These are phyloP conservation scores for Hecatera dysodea DNA, from an alignment of 2,888 invertebrate genomes.

Conservation along the genomic window DNA sequence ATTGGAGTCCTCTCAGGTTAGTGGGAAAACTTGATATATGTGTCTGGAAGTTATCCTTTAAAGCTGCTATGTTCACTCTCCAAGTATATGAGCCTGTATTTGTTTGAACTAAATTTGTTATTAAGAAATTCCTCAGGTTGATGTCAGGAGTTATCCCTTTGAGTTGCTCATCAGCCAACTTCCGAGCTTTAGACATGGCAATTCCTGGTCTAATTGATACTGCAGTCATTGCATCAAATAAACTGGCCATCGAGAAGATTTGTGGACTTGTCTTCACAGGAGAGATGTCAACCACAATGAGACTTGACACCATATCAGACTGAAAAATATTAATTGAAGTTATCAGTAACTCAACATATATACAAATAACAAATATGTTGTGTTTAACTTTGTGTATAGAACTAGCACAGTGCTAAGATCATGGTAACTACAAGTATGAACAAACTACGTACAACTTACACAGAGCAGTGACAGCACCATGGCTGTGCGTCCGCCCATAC, in stretches of 20 bases:
- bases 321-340: slow-evolving; percentile 75
- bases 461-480: slow-evolving; percentile 95
- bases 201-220: slow-evolving; percentile 91
- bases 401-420: neutral
- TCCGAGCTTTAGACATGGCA: slow-evolving; percentile 93
- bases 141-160: slow-evolving; percentile 90
- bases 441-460: slow-evolving; percentile 86
- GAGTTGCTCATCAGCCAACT: slow-evolving; percentile 92
- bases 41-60: slow-evolving; percentile 92
- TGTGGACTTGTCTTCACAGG: slow-evolving; percentile 92
- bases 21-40: slow-evolving; percentile 93
- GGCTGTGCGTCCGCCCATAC: slow-evolving; percentile 98
- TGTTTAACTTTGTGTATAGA: neutral
- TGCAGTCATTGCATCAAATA: slow-evolving; percentile 93
- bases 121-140: slow-evolving; percentile 94
- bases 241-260: slow-evolving; percentile 91
- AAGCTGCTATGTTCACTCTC: slow-evolving; percentile 94
- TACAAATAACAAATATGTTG: neutral
- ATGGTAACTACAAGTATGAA: slow-evolving; percentile 31
- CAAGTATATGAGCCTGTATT: slow-evolving; percentile 93
- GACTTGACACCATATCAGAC: slow-evolving; percentile 92
- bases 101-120: slow-evolving; percentile 95
- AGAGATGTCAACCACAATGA: slow-evolving; percentile 94
- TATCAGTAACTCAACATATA: neutral
- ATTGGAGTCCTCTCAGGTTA: slow-evolving; percentile 86